These are phyloP conservation scores for Acanthacorydalis orientalis DNA, from an alignment of 2,888 invertebrate species.

Conservation along the genomic window DNA sequence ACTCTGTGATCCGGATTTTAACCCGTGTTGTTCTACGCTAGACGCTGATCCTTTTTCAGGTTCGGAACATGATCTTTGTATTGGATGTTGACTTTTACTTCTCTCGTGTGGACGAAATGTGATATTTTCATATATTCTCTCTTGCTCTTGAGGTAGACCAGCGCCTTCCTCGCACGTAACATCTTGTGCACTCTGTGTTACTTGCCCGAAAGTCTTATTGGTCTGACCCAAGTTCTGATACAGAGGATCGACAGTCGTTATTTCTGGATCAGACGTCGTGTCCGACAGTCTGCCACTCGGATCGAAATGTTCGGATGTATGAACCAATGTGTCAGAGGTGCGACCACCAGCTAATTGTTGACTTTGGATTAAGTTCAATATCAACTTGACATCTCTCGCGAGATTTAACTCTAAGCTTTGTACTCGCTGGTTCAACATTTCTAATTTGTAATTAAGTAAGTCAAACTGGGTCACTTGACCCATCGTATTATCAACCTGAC, in stretches of 20 bases:
- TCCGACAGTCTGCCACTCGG: not conserved
- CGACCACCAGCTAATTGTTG: constrained; percentile 19
- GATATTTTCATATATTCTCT: constrained; percentile 6
- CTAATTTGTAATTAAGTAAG: constrained; percentile 45
- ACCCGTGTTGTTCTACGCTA: constrained; percentile 4
- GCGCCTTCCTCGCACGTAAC: not conserved
- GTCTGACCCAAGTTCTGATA: constrained; percentile 5
- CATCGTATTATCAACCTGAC: not conserved
- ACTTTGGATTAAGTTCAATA: constrained; percentile 46
- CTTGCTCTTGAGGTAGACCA: not conserved
- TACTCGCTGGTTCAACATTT: constrained; percentile 50
- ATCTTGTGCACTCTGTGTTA: not conserved
- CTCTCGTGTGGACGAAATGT: not conserved
- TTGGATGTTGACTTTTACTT: not conserved
- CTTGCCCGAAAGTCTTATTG: constrained; percentile 15
- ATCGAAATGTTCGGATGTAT: not conserved
- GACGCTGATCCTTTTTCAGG: constrained; percentile 5
- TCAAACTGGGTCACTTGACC: constrained; percentile 21
- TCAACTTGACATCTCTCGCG: constrained; percentile 55
- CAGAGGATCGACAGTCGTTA: constrained; percentile 10
- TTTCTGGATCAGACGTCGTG: constrained; percentile 16
- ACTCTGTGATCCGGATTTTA: constrained; percentile 21
- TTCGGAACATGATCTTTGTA: constrained; percentile 5
- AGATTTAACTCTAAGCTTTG: constrained; percentile 55
- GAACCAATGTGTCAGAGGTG: constrained; percentile 19